A percentile compares a stretch with the other conserved stretches of the same genome.
These are phyloP conservation scores for Aphodius sticticus DNA, from an alignment of 2,888 invertebrate species.

Conservation along the genomic window DNA sequence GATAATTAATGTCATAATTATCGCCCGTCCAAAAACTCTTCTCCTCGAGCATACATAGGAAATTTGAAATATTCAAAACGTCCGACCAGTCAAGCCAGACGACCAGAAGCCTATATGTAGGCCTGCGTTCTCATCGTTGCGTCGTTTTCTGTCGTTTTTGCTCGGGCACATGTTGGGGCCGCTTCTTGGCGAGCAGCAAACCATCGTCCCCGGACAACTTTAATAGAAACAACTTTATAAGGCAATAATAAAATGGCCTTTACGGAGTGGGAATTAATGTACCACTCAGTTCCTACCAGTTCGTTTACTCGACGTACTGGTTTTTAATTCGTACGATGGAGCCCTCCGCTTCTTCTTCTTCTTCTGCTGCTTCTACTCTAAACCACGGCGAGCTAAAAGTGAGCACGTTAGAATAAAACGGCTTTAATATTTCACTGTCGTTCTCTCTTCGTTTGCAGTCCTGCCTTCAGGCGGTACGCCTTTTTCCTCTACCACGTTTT, in stretches of 20 bases:
- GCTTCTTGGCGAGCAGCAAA: neutral
- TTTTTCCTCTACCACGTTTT: neutral
- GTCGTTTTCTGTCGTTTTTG: neutral
- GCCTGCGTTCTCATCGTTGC: neutral
- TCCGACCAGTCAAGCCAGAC: neutral
- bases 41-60: neutral
- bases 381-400: neutral
- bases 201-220: neutral
- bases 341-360: neutral
- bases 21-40: neutral
- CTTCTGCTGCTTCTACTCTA: neutral
- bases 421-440: neutral
- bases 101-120: neutral
- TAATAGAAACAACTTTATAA: constrained; percentile 4
- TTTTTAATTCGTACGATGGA: neutral
- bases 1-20: too few species aligned
- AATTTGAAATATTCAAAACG: constrained; percentile 4
- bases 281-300: constrained; percentile 4
- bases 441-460: neutral
- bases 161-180: neutral
- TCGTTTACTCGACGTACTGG: neutral
- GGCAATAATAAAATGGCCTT: constrained; percentile 4
- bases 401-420: constrained; percentile 4
- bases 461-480: neutral
- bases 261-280: neutral